Base-by-base conservation (phyloP, 2,797 vertebrate genomes). In the Eulemur coronatus region DNA sequence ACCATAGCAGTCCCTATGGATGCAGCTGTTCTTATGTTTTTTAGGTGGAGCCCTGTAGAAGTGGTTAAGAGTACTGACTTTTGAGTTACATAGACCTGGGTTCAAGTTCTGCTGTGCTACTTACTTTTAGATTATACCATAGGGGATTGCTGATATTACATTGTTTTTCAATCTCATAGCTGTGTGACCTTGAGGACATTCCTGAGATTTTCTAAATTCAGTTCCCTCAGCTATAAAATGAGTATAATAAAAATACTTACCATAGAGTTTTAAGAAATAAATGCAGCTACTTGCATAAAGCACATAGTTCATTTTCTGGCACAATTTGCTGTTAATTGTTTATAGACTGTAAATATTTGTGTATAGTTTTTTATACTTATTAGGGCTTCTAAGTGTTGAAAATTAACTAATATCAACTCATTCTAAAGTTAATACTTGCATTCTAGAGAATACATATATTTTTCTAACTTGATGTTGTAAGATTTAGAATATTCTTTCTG, bases 201-300 rank as follows among this genome's bases (percentile, higher is more conserved):
- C 46, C 20, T 81, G 95, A 50, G 41, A 43, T 85, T 85, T 89
- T 91, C 63, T 70, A 65, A 72, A 85, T 76, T 76, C 13, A 79
- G 0, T 96, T 94, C 10, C 26, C 24, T 95, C 50, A 72, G 33
- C 50, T 86, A 13, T 91, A 94, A 90, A 63, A 61, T 65, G 18
- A 41, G 28, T 80, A 61, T 57, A 89, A 84, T 87, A 67, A 59
- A 76, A 84, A 69, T 89, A 46, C 18, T 24, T 76, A 24, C 43
- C 46, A 57, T 85, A 75, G 82, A 9, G 2, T 70, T 84, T 88
- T 93, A 89, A 82, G n/a, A 95, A 94, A 35, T 86, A 82, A 95
- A 78, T 52, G 17, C 15, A 87, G 4, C 70, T 80, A 52, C 28
- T 88, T 92, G 35, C 26, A 61, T 85, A 63, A 79, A 95, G 3